These are phyloP conservation scores for Brachionus manjavacas DNA, from an alignment of 1,140 invertebrate genomes.

Conservation along the genomic window DNA sequence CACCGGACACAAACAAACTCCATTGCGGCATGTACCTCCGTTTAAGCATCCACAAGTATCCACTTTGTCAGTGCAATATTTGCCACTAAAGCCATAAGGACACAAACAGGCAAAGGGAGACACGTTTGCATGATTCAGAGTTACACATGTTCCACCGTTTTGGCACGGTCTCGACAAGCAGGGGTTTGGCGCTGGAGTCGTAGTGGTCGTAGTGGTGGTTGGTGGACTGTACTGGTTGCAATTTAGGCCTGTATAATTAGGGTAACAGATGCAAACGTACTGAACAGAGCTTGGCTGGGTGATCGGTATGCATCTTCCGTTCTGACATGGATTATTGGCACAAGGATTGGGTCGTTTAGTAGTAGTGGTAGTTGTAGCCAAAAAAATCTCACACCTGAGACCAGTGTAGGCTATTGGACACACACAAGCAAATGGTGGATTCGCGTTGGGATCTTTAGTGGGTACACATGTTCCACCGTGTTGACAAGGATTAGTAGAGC, in stretches of 20 bases:
- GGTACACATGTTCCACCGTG: constrained; percentile 80
- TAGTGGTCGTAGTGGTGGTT: neutral
- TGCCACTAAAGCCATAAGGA: neutral
- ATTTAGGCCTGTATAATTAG: constrained; percentile 60
- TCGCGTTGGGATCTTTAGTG: neutral
- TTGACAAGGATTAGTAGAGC: constrained; percentile 65
- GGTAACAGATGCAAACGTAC: constrained; percentile 79
- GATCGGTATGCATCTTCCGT: constrained; percentile 13
- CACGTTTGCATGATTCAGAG: neutral
- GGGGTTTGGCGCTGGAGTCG: neutral
- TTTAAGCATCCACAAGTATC: neutral
- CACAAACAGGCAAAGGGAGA: constrained; percentile 22
- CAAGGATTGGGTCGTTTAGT: constrained; percentile 6
- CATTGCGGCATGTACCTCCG: neutral
- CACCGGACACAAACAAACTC: neutral
- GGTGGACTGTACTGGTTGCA: constrained; percentile 79
- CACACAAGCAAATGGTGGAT: constrained; percentile 26
- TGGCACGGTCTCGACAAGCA: constrained; percentile 64
- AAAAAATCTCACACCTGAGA: constrained; percentile 5
- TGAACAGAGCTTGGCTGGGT: constrained; percentile 57
- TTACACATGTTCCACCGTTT: constrained; percentile 74
- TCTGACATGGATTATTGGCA: neutral
- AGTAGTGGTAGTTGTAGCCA: neutral
- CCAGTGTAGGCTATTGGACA: constrained; percentile 36
- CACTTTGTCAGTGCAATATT: neutral